These are phyloP conservation scores for Morpho achilles DNA, from an alignment of 2,888 invertebrate genomes.

Conservation along the genomic window DNA sequence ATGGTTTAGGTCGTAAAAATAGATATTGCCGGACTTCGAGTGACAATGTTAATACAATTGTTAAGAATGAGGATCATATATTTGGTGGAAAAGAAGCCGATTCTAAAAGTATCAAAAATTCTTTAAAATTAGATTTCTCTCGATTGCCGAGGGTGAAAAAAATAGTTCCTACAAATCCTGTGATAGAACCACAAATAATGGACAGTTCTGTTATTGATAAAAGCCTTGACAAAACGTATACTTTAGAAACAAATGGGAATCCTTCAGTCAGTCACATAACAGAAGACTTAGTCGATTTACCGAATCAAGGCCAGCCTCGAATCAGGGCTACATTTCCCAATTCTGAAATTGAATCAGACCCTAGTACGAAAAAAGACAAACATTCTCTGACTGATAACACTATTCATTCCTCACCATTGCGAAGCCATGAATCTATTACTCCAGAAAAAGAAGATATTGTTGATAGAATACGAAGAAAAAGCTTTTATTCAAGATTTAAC, in stretches of 20 bases:
- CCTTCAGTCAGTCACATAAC: slow-evolving; percentile 41
- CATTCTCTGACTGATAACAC: slow-evolving; percentile 45
- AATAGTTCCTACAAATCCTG: slow-evolving; percentile 78
- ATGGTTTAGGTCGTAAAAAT: slow-evolving; percentile 75
- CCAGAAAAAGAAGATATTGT: slow-evolving; percentile 86
- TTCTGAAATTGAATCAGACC: slow-evolving; percentile 73
- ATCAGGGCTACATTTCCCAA: slow-evolving; percentile 65
- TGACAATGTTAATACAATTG: slow-evolving; percentile 51
- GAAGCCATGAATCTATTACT: slow-evolving; percentile 65
- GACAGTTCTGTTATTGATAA: slow-evolving; percentile 53
- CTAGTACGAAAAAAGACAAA: slow-evolving; percentile 51
- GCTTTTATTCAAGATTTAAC: slow-evolving; percentile 93
- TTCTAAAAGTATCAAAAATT: slow-evolving; percentile 59
- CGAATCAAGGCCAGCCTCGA: slow-evolving; percentile 59
- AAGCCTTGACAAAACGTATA: slow-evolving; percentile 52
- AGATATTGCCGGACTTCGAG: slow-evolving; percentile 69
- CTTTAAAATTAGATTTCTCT: slow-evolving; percentile 82
- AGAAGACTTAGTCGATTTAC: slow-evolving; percentile 40
- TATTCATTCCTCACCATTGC: slow-evolving; percentile 52
- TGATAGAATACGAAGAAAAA: slow-evolving; percentile 92
- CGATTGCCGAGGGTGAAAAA: slow-evolving; percentile 79
- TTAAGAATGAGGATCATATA: slow-evolving; percentile 46
- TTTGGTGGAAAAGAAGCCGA: slow-evolving; percentile 54
- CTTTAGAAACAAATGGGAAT: slow-evolving; percentile 46
- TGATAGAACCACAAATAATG: slow-evolving; percentile 74